Conservation (phyloP, 2,888 invertebrate species). For the Parnassius mnemosyne region DNA sequence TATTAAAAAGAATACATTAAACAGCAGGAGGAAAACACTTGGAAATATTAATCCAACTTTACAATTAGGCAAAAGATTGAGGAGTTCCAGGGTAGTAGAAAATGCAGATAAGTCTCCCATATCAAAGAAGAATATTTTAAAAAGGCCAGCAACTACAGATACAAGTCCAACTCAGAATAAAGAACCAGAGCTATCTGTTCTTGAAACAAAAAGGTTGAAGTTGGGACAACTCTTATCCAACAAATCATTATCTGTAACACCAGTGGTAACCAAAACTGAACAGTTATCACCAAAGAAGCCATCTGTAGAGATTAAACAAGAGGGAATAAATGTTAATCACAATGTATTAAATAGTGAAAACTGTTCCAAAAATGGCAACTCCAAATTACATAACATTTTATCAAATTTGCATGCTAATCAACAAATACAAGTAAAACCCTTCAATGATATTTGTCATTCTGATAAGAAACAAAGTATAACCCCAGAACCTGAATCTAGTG, state of each 20-base stretch:
- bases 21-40: slow-evolving; percentile 57
- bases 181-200: slow-evolving; percentile 56
- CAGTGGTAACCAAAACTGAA: slow-evolving; percentile 50
- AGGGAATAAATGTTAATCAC: slow-evolving; percentile 54
- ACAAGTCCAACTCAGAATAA: slow-evolving; percentile 51
- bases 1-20: slow-evolving; percentile 51
- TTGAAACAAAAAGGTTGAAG: slow-evolving; percentile 69
- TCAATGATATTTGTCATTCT: slow-evolving; percentile 54
- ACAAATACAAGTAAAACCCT: slow-evolving; percentile 59
- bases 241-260: slow-evolving; percentile 62
- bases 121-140: slow-evolving; percentile 50
- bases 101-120: slow-evolving; percentile 54
- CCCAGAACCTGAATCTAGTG: slow-evolving; percentile 58
- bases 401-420: slow-evolving; percentile 71
- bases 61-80: slow-evolving; percentile 63
- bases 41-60: slow-evolving; percentile 47
- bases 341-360: slow-evolving; percentile 67
- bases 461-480: slow-evolving; percentile 51
- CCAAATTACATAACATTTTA: slow-evolving; percentile 72
- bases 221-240: slow-evolving; percentile 68
- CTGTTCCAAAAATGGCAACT: slow-evolving; percentile 76
- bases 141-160: slow-evolving; percentile 53
- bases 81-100: slow-evolving; percentile 69
- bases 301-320: slow-evolving; percentile 50
- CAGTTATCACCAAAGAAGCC: slow-evolving; percentile 50